Base-by-base conservation (phyloP, 2,113 vertebrate species). In the Rhynchopsitta pachyrhyncha region DNA sequence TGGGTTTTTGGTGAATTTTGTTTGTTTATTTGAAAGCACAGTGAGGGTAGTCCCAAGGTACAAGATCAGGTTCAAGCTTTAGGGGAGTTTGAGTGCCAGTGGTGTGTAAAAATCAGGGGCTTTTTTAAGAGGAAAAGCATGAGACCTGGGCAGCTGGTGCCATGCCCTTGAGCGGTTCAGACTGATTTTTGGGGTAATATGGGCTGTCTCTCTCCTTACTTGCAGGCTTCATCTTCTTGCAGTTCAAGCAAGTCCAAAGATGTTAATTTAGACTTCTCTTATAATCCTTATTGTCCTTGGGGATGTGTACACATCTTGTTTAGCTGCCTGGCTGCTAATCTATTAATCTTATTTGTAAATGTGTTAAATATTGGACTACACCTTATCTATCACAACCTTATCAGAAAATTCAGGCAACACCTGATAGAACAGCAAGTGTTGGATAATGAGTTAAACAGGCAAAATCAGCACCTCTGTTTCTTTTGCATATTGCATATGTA, bases 311-410 rank as follows among this genome's bases (percentile, higher is more conserved):
- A 70, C 83, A 94, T 92, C 85, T 86, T 73, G 8, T 75, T 92
- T 79, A 83, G 69, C 73, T 78, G 50, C 70, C 76, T 86, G 88
- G 28, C 60, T 79, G 55, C 46, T 88, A 86, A 94, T 95, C 95
- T 94, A 84, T 95, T 94, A 86, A 96, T 95, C 88, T 78, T 71
- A 78, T 86, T 97, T 89, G 86, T 84, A 92, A 93, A 95, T 47
- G 88, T 81, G 62, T 92, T 86, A 63, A 73, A 92, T 94, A 90
- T 92, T 81, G 83, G 80, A 64, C 29, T 78, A 50, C 24, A 37
- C 37, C 52, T 97, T 95, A 95, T 93, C 92, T 94, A 12, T 67
- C 77, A 67, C 37, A 84, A n/a, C 73, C 66, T 96, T 96, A 96
- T 95, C 86, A 89, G 80, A 93, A 75, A 70, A 82, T 59, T 90